phyloP scores from a whole-genome alignment of 2,113 vertebrate genomes.

The Urocynchramus pylzowi region DNA sequence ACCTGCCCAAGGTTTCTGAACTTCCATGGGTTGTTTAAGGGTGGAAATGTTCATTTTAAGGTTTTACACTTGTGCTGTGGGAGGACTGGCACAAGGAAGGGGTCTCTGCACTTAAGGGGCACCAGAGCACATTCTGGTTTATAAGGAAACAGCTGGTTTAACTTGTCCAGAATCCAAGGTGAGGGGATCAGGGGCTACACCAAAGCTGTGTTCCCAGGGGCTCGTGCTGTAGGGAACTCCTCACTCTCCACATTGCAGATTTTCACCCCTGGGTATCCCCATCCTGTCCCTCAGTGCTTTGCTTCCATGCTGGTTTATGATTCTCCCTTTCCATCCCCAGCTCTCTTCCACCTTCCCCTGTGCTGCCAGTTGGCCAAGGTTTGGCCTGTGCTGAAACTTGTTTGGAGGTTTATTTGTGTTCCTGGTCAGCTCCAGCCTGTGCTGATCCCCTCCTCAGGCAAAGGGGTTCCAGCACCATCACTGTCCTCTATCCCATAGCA shows the following conservation, averaged over 20 bases:
- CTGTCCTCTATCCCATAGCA: not conserved
- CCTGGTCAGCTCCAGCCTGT: not conserved
- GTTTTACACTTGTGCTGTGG: not conserved
- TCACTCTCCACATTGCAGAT: rapidly evolving
- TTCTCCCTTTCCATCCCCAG: not conserved
- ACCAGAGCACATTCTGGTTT: not conserved
- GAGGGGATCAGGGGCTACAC: not conserved
- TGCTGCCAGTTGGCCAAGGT: not conserved
- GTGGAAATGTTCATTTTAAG: not conserved
- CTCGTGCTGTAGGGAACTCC: rapidly evolving
- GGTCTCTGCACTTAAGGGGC: not conserved
- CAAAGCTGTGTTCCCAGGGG: not conserved
- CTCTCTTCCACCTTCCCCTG: not conserved
- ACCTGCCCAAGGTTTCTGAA: not conserved
- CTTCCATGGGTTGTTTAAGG: not conserved
- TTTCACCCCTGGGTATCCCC: not conserved
- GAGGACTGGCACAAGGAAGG: not conserved
- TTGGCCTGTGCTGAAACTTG: not conserved
- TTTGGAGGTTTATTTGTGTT: not conserved
- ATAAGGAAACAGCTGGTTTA: not conserved
- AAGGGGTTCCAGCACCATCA: not conserved
- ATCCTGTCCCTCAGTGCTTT: not conserved
- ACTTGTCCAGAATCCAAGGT: not conserved
- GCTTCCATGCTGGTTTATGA: not conserved
- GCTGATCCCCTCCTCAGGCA: not conserved